A percentile compares a stretch with the other conserved stretches of the same genome.
Evolutionary conservation across 2,888 invertebrate species (phyloP).

Genomic region (Villa cingulata): DNA sequence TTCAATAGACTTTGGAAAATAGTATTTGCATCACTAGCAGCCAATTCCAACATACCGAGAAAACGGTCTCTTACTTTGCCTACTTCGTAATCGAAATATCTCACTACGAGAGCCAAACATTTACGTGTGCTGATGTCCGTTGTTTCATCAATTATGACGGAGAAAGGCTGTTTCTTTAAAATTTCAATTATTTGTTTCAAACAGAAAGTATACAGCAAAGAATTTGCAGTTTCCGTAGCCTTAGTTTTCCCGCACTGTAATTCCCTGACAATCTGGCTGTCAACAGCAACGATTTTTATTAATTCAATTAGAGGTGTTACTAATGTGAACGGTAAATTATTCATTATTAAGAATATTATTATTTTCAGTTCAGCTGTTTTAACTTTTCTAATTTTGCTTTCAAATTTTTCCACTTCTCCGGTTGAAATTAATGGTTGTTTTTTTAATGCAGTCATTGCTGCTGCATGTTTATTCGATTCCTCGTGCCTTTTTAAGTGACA

Average conservation of each 20-base stretch:
- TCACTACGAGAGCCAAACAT: not conserved
- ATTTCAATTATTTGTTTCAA: too few relatives aligned
- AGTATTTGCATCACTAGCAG: too few relatives aligned
- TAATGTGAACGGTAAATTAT: constrained; percentile 1
- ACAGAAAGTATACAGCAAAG: too few relatives aligned
- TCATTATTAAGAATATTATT: not conserved
- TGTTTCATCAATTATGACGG: not conserved
- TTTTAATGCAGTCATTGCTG: too few relatives aligned
- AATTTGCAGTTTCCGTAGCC: not conserved
- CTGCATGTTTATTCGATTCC: too few relatives aligned
- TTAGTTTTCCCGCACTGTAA: constrained; percentile 3
- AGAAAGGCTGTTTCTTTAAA: not conserved
- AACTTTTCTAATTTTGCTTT: too few relatives aligned
- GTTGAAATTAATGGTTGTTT: too few relatives aligned
- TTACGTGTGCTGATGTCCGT: not conserved
- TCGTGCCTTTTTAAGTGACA: too few relatives aligned
- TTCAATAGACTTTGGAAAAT: too few relatives aligned
- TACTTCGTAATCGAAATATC: not conserved
- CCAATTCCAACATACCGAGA: too few relatives aligned
- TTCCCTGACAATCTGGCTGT: not conserved
- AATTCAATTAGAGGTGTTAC: not conserved
- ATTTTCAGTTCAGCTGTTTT: constrained; percentile 4
- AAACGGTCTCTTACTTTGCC: not conserved
- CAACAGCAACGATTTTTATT: not conserved
- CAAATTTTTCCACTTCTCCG: too few relatives aligned